These are phyloP conservation scores for Poecilobothrus nobilitatus DNA, from an alignment of 2,888 invertebrate species.

Conservation along the genomic window DNA sequence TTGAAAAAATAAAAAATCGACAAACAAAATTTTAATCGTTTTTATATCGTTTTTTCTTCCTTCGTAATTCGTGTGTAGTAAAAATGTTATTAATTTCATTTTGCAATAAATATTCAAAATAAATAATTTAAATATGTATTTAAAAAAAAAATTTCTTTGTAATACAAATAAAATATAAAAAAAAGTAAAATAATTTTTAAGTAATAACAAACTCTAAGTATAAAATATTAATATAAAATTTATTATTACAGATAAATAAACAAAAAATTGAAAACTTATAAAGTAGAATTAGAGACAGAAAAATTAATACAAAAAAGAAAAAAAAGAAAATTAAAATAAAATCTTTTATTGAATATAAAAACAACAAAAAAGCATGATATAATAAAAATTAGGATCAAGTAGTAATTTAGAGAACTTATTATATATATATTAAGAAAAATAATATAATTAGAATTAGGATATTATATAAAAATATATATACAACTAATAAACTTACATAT, in stretches of 20 bases:
- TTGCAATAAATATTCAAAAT: background rate
- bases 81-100: background rate
- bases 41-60: background rate
- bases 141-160: background rate
- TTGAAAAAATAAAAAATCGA: background rate
- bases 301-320: background rate
- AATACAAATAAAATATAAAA: background rate
- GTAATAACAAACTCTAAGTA: background rate
- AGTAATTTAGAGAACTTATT: conserved; percentile 1
- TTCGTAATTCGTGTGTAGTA: background rate
- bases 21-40: background rate
- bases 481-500: background rate
- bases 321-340: background rate
- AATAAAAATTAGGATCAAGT: background rate
- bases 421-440: background rate
- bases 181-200: background rate
- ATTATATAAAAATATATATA: background rate
- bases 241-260: background rate
- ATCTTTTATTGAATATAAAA: background rate
- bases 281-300: background rate
- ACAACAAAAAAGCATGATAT: background rate
- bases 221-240: too few species aligned
- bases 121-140: background rate
- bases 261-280: background rate
- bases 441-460: background rate